Conservation (phyloP, 2,797 vertebrate genomes). For the Enteromius trimaculatus region DNA sequence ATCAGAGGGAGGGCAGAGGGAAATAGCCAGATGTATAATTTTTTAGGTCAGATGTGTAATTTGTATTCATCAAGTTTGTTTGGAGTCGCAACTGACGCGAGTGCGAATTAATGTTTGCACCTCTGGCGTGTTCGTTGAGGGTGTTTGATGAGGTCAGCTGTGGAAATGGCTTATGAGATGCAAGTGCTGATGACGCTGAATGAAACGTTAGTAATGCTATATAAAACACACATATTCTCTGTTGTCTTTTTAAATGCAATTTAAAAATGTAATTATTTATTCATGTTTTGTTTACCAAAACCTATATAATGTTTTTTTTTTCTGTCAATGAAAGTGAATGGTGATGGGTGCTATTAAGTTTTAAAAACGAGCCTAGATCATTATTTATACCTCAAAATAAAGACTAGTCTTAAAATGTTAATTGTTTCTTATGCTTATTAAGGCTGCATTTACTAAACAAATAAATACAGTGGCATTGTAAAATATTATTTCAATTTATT, state of each 20-base stretch:
- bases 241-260: neutral
- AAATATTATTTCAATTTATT: neutral
- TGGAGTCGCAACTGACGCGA: neutral
- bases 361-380: neutral
- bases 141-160: conserved; percentile 20
- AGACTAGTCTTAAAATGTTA: neutral
- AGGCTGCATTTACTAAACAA: neutral
- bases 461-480: neutral
- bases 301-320: neutral
- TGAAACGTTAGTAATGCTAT: neutral
- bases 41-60: conserved; percentile 21
- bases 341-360: neutral
- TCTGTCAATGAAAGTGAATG: neutral
- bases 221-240: neutral
- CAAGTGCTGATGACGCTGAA: neutral
- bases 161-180: conserved; percentile 12
- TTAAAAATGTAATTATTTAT: neutral
- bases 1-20: conserved; percentile 23
- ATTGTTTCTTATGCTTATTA: neutral
- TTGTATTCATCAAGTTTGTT: conserved; percentile 35
- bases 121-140: neutral
- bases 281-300: neutral
- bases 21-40: conserved; percentile 10
- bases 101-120: neutral
- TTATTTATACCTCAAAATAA: neutral